Percentiles rank a stretch among this genome's conserved stretches.
Evolutionary conservation across 35 echinoderm and acorn worm species (phyloP).

Genomic region (Hemicentrotus pulcherrimus): DNA sequence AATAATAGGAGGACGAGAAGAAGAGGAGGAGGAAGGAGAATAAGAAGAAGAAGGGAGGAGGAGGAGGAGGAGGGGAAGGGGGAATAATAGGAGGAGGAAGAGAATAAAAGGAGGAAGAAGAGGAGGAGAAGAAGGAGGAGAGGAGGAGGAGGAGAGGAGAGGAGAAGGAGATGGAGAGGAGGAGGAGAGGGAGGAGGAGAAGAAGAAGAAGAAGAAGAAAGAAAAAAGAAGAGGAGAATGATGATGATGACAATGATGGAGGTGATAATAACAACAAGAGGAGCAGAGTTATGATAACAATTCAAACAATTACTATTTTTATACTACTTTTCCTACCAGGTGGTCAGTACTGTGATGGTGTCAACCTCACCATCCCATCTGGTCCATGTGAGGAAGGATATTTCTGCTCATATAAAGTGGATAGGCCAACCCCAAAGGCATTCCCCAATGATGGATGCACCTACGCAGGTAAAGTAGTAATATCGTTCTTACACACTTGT

Average conservation of each 20-base stretch:
- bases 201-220: neutral
- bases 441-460: conserved; percentile 87
- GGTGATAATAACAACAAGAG: neutral
- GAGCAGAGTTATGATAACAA: neutral
- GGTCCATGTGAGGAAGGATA: conserved; percentile 74
- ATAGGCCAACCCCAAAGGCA: conserved; percentile 85
- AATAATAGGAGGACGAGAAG: neutral
- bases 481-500: neutral
- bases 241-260: neutral
- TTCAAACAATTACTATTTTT: neutral
- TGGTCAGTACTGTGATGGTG: conserved; percentile 87
- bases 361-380: conserved; percentile 69
- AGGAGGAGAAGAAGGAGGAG: neutral
- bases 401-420: conserved; percentile 84
- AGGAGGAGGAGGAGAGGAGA: neutral
- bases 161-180: no score
- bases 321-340: conserved; percentile 44
- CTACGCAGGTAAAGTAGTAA: conserved; percentile 72
- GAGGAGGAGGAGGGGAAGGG: neutral
- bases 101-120: neutral
- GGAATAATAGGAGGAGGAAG: neutral
- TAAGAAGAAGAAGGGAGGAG: no score
- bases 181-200: neutral
- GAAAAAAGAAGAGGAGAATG: neutral
- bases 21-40: neutral